Evolutionary conservation across 1,140 invertebrate genomes (phyloP), one percentile per base, ranked within the genome.

Genomic region (Dufourea novaeangliae): DNA sequence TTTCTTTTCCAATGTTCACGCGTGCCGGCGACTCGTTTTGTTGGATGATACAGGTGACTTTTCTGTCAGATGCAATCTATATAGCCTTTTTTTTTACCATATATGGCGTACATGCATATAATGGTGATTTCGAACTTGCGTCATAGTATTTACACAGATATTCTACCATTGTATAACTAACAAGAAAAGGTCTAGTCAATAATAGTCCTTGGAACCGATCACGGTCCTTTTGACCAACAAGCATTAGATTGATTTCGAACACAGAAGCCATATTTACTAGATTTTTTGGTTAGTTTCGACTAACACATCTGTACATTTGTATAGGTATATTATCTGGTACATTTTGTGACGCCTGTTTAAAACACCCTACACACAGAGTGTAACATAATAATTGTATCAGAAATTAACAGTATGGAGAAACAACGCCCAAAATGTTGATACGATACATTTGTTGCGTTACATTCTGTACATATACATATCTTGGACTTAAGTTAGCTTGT

Each of bases 1-100:
- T 75, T 78, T 81, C 66, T 78, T 75, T 82, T 71, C 54, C n/a
- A 59, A 41, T 66, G 66, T n/a, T 46, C 44, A n/a, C 56, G 72
- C 22, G 52, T 25, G 59, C 34, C 20, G 7, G 62, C 70, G 22
- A 70, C 41, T 71, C 14, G 25, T 75, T 52, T 54, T 50, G 39
- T 22, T n/a, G 39, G 27, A 34, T 39, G 17, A 66, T 29, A 25
- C 63, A 67, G 63, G 63, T 68, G 63, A 56, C 34, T 57, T 54
- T n/a, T 52, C 61, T 44, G 44, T 41, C 46, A 39, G 68, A 64
- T 63, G 32, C 27, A 41, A 52, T 71, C n/a, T 11, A 17, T 11
- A 17, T 67, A 75, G 50, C 27, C 20, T 46, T n/a, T n/a, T n/a
- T n/a, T n/a, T n/a, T n/a, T n/a, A n/a, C n/a, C n/a, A 46, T n/a